Conservation (phyloP, 2,888 invertebrate species). For the Spicauda simplicius region DNA sequence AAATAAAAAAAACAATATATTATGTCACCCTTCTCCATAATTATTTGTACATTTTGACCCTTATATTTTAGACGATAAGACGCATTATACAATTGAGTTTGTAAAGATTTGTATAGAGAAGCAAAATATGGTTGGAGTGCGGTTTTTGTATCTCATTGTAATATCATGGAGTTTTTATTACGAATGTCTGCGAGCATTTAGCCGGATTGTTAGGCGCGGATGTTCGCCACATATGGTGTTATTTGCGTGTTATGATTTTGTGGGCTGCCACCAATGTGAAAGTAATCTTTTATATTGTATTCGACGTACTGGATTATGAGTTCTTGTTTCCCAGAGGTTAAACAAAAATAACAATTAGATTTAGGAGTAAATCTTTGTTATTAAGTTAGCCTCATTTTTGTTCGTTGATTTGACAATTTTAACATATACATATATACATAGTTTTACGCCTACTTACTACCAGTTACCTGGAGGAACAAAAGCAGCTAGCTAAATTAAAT, state of each 20-base stretch:
- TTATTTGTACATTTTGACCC: conserved; percentile 34
- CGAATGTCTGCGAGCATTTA: conserved; percentile 67
- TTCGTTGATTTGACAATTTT: too few species aligned
- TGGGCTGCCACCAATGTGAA: conserved; percentile 42
- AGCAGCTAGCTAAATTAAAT: too few species aligned
- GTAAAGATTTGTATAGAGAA: conserved; percentile 21
- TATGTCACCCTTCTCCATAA: conserved; percentile 37
- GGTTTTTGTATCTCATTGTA: conserved; percentile 55
- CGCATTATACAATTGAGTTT: neutral
- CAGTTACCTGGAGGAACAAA: too few species aligned
- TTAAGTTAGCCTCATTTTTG: too few species aligned
- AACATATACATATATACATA: too few species aligned
- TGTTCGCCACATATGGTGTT: conserved; percentile 63
- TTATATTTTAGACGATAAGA: conserved; percentile 33
- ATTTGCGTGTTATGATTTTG: conserved; percentile 58
- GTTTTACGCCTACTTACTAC: too few species aligned
- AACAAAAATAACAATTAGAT: neutral
- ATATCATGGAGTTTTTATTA: conserved; percentile 67
- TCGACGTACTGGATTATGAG: neutral
- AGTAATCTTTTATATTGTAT: conserved; percentile 13
- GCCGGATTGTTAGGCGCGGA: conserved; percentile 60
- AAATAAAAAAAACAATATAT: conserved; percentile 48
- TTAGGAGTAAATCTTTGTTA: neutral
- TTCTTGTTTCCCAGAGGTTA: neutral
- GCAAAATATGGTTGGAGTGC: conserved; percentile 47